Base-by-base conservation (phyloP, 2,113 vertebrate species). In the Lanius ludovicianus region DNA sequence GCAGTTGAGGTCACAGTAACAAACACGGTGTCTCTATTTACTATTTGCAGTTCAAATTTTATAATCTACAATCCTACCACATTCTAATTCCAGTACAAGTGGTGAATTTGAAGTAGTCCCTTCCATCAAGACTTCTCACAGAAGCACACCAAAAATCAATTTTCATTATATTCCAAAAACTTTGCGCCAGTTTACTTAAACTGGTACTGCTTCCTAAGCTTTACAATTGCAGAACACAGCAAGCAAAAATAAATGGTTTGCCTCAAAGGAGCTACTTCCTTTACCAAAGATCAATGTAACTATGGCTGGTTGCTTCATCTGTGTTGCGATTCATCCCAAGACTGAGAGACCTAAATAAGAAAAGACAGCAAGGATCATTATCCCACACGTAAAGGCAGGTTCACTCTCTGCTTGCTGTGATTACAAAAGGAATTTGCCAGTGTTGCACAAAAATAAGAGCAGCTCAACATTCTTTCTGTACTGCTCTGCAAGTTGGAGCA, bases 401-500 rank as follows among this genome's bases (percentile, higher is more conserved):
- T 93, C 41, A 23, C 25, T 56, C n/a, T 49, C 25, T 28, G 11
- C 20, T 78, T 90, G 31, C 33, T 87, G 63, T 46, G 27, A 7
- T 35, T 86, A 33, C 14, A 47, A 18, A 16, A 93, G 25, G 33
- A 91, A 90, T 90, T 87, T 85, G 18, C 39, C 19, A 60, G 15
- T 8, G 3, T 4, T 67, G n/a, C 49, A 82, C 19, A 68, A 74
- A 67, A 86, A 56, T 13, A 65, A 65, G 13, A 71, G 24, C 24
- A 73, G 65, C 44, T 64, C 37, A 49, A 65, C 7, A 4, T 41
- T 83, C 73, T 74, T 28, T 31, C 79, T 73, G 9, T 17, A n/a
- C 13, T 0, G 0, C 35, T 82, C 44, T 30, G 67, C 35, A 84
- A 75, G 39, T 22, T 0, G 2, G 1, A 3, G 65, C 42, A 52